Evolutionary conservation across 2,797 vertebrate genomes (phyloP).

Genomic region (Amblyopsis hoosieri): DNA sequence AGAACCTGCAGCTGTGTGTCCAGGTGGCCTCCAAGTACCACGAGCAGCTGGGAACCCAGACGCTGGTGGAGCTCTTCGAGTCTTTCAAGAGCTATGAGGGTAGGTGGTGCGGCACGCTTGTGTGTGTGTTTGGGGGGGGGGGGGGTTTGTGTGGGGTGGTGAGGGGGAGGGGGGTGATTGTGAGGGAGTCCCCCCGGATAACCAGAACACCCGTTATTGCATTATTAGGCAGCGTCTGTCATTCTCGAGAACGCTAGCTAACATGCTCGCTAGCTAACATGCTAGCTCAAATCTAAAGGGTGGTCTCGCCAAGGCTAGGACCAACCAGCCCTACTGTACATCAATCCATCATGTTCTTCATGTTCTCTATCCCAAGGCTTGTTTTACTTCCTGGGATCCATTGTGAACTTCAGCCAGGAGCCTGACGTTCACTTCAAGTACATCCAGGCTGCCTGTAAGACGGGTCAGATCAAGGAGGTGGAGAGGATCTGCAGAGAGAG

Average conservation of each 20-base stretch:
- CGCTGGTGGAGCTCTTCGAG: conserved; percentile 91
- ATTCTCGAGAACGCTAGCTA: too few relatives aligned
- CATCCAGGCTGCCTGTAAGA: conserved; percentile 89
- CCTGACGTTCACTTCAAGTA: conserved; percentile 91
- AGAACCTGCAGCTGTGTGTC: conserved; percentile 90
- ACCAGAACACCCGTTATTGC: too few relatives aligned
- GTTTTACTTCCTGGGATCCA: conserved; percentile 91
- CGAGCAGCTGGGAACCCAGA: conserved; percentile 87
- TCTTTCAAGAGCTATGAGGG: conserved; percentile 95
- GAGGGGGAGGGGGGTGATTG: too few relatives aligned
- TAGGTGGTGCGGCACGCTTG: conserved; percentile 57
- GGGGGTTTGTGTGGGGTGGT: too few relatives aligned
- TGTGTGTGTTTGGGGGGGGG: too few relatives aligned
- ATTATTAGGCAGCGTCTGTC: too few relatives aligned
- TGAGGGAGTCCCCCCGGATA: background rate
- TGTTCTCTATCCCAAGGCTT: conserved; percentile 73
- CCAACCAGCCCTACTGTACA: conserved; percentile 12
- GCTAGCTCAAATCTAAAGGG: too few relatives aligned
- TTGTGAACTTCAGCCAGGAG: conserved; percentile 92
- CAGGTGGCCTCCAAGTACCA: conserved; percentile 93
- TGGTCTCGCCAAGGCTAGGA: too few relatives aligned
- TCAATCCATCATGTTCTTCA: background rate
- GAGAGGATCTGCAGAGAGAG: conserved; percentile 88
- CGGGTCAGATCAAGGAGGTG: conserved; percentile 88
- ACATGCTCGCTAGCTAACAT: too few relatives aligned